A percentile compares a stretch with the other conserved stretches of the same genome.
Evolutionary conservation across 2,797 vertebrate genomes (phyloP).

Genomic region (Coregonus sp.): DNA sequence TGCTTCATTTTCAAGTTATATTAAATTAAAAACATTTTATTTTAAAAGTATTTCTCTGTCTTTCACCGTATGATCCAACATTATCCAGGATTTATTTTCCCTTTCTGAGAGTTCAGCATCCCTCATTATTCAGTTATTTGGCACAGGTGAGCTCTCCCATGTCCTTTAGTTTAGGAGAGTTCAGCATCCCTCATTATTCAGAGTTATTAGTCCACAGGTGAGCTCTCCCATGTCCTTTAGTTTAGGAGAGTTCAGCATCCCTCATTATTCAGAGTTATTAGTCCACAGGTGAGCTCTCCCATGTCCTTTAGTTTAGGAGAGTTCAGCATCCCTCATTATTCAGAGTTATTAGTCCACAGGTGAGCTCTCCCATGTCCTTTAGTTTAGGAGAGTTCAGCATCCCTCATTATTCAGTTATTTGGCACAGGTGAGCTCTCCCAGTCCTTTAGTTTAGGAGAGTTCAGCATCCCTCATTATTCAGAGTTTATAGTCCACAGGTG

Average conservation of each 20-base stretch:
- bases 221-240: too few relatives aligned
- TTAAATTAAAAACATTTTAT: slow-evolving; percentile 4
- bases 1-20: slow-evolving; percentile 47
- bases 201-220: too few relatives aligned
- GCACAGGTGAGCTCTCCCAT: too few relatives aligned
- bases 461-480: slow-evolving; percentile 48
- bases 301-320: slow-evolving; percentile 4
- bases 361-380: too few relatives aligned
- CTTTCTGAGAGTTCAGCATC: slow-evolving; percentile 28
- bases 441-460: slow-evolving; percentile 15
- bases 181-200: too few relatives aligned
- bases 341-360: slow-evolving; percentile 41
- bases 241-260: slow-evolving; percentile 43
- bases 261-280: slow-evolving; percentile 53
- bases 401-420: slow-evolving; percentile 59
- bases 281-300: too few relatives aligned
- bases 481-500: slow-evolving; percentile 71
- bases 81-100: slow-evolving; percentile 16
- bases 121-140: slow-evolving; percentile 49
- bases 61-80: slow-evolving; percentile 31
- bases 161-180: too few relatives aligned
- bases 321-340: slow-evolving; percentile 48
- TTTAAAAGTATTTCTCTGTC: slow-evolving; percentile 2
- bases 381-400: slow-evolving; percentile 42
- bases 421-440: slow-evolving; percentile 70